Base-by-base conservation (phyloP, 2,113 vertebrate species). In the Acrocephalus arundinaceus region DNA sequence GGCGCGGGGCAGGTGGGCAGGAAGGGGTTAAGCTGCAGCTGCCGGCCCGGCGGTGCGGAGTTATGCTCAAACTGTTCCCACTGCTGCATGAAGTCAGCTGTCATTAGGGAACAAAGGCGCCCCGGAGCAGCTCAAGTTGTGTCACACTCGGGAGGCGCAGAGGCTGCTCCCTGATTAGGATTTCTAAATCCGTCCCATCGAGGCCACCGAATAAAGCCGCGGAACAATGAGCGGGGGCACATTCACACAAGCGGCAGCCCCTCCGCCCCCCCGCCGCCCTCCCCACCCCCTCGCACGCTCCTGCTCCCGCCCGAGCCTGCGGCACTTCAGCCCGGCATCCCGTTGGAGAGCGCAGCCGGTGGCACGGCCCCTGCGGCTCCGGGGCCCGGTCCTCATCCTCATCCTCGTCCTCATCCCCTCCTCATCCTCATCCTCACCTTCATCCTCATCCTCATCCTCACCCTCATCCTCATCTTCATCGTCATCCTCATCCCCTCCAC, bases 51-150 rank as follows among this genome's bases (percentile, higher is more conserved):
- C 82, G 41, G 93, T 95, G 95, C 93, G 23, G 95, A 97, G 97
- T 94, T 97, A 85, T 96, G 96, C 96, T 97, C 97, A 97, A 96
- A 98, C 97, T 97, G 97, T 97, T 98, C 97, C 97, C 97, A 98
- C 93, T 97, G 98, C 96, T 20, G 93, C 96, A 97, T 97, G 95
- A 95, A 98, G 97, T 98, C 98, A 98, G 98, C 98, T 98, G 98
- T 98, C 98, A 98, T 90, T 75, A 63, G 97, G 97, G 97, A 97
- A 97, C 97, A 98, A 98, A 98, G 97, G 95, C 92, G 63, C 95
- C 96, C 97, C 93, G 90, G 95, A 96, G 97, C 97, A 61, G 88
- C 97, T 97, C 95, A 86, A 94, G 96, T 95, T 96, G 85, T 96
- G 97, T 97, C 97, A 96, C 96, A 97, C 96, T 97, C 96, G 67